Evolutionary conservation across 2,888 invertebrate genomes (phyloP), one percentile per base, ranked within the genome.

Genomic region (Habrosyne pyritoides): DNA sequence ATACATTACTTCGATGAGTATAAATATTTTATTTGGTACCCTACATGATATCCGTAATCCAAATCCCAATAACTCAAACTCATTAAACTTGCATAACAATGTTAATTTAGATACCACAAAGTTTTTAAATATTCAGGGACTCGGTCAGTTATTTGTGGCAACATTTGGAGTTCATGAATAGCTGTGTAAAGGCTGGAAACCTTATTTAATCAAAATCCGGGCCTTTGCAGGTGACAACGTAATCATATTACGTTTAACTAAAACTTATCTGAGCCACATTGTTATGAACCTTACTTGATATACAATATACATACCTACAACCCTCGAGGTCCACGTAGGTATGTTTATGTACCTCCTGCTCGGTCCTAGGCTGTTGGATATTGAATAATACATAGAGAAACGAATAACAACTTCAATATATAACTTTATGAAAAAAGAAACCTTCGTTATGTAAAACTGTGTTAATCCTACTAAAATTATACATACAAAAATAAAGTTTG

Each of bases 101-200:
- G 56, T 57, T 59, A 53, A 61, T 57, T 50, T 50, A 28, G 46
- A 59, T 52, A 54, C 55, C 54, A 55, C 53, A 54, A 57, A 55
- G 56, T 57, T 53, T 57, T 62, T 52, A 64, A 60, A 64, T 62
- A 62, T 66, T 63, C 59, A 59, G 53, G 59, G 51, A n/a, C 24
- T 36, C n/a, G 14, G 18, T 26, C 26, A 18, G 18, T 10, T 42
- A 42, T 14, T 52, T 42, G 46, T 46, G n/a, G 10, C 2, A 21
- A 6, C 36, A n/a, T 52, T 52, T 36, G 36, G 33, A 10, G 18
- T 30, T 30, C 14, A 26, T 18, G 49, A 14, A 26, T 24, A 47
- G 2, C 10, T 21, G 21, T 21, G 10, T n/a, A 18, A 47, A 28
- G 53, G 52, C 52, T 51, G 51, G 47, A 55, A 55, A 42, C 8